A percentile compares a stretch with the other conserved stretches of the same genome.
These are phyloP conservation scores for Drosophila kohkoa DNA, from an alignment of 1,140 invertebrate genomes.

Conservation along the genomic window DNA sequence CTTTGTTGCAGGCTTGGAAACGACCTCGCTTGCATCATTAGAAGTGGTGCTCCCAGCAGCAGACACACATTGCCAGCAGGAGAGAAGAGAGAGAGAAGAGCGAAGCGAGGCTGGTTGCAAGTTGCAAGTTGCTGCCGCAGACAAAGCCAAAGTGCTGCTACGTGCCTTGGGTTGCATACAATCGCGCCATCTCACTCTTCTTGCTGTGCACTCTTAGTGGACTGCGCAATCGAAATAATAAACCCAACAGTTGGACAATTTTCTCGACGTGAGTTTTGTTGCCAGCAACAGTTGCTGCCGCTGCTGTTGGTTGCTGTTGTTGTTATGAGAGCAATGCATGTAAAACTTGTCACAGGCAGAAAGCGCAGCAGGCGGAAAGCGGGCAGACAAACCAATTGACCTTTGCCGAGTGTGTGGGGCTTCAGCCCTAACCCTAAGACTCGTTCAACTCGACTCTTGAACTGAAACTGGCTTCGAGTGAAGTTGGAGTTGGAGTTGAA, in stretches of 20 bases:
- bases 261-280: slow-evolving; percentile 71
- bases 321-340: slow-evolving; percentile 61
- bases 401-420: slow-evolving; percentile 39
- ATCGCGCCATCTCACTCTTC: slow-evolving; percentile 10
- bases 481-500: background rate
- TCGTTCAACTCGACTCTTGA: slow-evolving; percentile 4
- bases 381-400: slow-evolving; percentile 72
- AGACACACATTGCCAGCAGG: slow-evolving; percentile 35
- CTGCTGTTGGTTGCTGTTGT: slow-evolving; percentile 25
- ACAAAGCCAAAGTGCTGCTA: slow-evolving; percentile 79
- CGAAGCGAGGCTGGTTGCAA: slow-evolving; percentile 35
- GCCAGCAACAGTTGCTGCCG: slow-evolving; percentile 20
- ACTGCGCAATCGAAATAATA: slow-evolving; percentile 78
- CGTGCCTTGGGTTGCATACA: slow-evolving; percentile 66
- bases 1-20: slow-evolving; percentile 52
- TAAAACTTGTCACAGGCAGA: slow-evolving; percentile 69
- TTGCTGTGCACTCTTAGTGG: background rate
- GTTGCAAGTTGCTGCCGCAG: slow-evolving; percentile 67
- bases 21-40: slow-evolving; percentile 82
- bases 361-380: slow-evolving; percentile 10
- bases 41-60: slow-evolving; percentile 72
- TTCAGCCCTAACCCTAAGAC: slow-evolving; percentile 1
- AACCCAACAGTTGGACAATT: slow-evolving; percentile 82
- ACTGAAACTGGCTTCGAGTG: slow-evolving; percentile 14
- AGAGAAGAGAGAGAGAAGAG: background rate